phyloP scores from a whole-genome alignment of 2,113 vertebrate species.

The Egretta garzetta region DNA sequence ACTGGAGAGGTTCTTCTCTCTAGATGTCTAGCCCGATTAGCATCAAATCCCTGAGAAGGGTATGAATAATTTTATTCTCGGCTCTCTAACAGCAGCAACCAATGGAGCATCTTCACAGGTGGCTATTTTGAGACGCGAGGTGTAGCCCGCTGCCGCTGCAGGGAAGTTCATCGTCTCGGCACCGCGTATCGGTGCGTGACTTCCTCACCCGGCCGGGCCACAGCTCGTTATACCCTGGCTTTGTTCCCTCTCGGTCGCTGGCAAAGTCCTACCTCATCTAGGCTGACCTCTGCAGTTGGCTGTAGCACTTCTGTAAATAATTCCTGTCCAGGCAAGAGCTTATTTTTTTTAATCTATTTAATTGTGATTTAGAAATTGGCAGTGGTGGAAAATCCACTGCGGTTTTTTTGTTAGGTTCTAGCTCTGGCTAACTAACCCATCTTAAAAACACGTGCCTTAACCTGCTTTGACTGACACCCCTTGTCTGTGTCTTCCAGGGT shows the following conservation, averaged over 20 bases:
- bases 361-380: background rate
- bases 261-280: background rate
- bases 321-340: background rate
- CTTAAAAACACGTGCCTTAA: accelerated
- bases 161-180: accelerated
- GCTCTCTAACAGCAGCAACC: background rate
- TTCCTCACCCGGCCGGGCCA: background rate
- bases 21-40: background rate
- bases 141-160: accelerated
- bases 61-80: background rate
- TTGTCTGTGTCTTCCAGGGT: background rate
- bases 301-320: background rate
- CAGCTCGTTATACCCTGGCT: background rate
- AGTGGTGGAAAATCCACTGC: background rate
- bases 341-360: background rate
- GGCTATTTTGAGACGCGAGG: background rate
- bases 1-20: background rate
- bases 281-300: background rate
- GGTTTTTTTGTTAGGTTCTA: background rate
- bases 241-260: accelerated
- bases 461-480: background rate
- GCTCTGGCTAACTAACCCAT: background rate
- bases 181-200: accelerated
- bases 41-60: background rate
- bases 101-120: background rate